phyloP scores from a whole-genome alignment of 2,797 vertebrate species.

The Phalanger gymnotis region DNA sequence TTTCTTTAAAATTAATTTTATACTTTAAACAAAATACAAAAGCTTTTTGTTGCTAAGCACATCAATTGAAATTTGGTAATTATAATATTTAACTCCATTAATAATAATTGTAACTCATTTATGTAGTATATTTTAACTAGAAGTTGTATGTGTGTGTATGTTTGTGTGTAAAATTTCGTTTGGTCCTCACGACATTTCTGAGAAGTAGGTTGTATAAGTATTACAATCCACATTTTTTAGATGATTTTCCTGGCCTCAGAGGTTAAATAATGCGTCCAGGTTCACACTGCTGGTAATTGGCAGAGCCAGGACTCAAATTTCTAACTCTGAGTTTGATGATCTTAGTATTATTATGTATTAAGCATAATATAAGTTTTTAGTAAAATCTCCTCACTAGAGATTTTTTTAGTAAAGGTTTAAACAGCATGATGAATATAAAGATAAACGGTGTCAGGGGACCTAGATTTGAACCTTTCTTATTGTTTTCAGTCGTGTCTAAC shows the following conservation, averaged over 20 bases:
- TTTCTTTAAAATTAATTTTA: neutral
- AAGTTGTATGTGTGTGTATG: neutral
- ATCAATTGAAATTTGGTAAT: neutral
- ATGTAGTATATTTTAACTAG: neutral
- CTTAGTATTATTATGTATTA: neutral
- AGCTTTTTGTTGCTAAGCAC: neutral
- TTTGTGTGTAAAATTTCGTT: neutral
- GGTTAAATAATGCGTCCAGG: neutral
- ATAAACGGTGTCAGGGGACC: neutral
- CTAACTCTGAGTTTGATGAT: neutral
- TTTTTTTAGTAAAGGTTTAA: neutral
- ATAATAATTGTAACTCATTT: neutral
- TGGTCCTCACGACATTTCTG: neutral
- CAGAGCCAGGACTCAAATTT: conserved; percentile 12
- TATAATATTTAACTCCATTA: neutral
- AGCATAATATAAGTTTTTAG: neutral
- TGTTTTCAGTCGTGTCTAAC: neutral
- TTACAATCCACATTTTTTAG: neutral
- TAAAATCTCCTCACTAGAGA: neutral
- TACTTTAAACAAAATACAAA: neutral
- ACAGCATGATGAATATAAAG: neutral
- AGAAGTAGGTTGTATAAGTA: neutral
- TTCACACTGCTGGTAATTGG: neutral
- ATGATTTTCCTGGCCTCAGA: neutral
- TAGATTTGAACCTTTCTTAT: neutral